phyloP scores from a whole-genome alignment of 2,113 vertebrate genomes.

The Gnathonemus echidnorhynchus region DNA sequence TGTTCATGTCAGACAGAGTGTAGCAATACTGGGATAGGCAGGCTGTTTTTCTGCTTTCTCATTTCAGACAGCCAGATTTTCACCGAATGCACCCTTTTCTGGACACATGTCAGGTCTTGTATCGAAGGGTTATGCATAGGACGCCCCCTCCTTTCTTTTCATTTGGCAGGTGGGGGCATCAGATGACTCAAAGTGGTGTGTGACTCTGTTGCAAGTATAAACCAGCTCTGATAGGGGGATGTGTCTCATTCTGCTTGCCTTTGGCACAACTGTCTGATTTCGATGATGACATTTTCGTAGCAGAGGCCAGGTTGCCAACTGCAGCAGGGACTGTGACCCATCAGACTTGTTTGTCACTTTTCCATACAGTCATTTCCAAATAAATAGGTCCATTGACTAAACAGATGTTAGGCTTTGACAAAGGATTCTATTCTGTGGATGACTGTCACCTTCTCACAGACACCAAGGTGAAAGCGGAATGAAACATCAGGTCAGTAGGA shows the following conservation, averaged over 20 bases:
- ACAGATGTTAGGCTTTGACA: constrained; percentile 5
- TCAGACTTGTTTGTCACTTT: constrained; percentile 49
- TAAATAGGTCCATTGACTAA: not conserved
- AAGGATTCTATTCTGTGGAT: not conserved
- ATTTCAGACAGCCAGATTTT: not conserved
- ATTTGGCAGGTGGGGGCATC: constrained; percentile 26
- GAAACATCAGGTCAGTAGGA: not conserved
- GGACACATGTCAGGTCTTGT: constrained; percentile 48
- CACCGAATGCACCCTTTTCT: not conserved
- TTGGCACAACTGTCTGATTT: constrained; percentile 28
- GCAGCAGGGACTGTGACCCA: constrained; percentile 48
- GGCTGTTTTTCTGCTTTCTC: constrained; percentile 20
- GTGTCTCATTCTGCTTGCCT: constrained; percentile 25
- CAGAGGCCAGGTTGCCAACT: constrained; percentile 31
- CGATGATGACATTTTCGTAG: constrained; percentile 28
- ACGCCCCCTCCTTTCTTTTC: constrained; percentile 37
- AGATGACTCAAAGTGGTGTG: constrained; percentile 29
- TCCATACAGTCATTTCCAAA: not conserved
- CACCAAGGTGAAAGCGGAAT: not conserved
- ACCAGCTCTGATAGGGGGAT: constrained; percentile 42
- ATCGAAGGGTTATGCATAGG: constrained; percentile 26
- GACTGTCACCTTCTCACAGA: not conserved
- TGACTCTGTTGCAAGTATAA: constrained; percentile 44
- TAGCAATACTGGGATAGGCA: constrained; percentile 20
- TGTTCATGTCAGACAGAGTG: constrained; percentile 39